Conservation (phyloP, 2,888 invertebrate genomes). For the Autographa gamma region DNA sequence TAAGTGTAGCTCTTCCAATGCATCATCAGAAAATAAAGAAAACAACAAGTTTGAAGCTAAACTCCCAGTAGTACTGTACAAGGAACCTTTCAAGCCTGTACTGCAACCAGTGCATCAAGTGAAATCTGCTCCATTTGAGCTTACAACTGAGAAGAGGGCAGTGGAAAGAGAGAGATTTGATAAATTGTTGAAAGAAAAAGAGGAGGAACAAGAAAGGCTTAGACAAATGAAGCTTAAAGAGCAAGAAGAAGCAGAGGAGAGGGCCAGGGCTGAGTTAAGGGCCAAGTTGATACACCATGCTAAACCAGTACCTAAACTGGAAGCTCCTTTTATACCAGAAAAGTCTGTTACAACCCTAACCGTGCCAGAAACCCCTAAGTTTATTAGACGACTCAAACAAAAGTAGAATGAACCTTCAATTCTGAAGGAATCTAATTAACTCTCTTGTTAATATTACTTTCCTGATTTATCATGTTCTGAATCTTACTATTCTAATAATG, state of each 20-base stretch:
- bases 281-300: slow-evolving; percentile 90
- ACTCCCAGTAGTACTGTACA: slow-evolving; percentile 89
- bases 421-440: slow-evolving; percentile 32
- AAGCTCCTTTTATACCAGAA: slow-evolving; percentile 84
- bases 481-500: slow-evolving; percentile 39
- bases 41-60: slow-evolving; percentile 90
- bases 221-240: slow-evolving; percentile 78
- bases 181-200: slow-evolving; percentile 85
- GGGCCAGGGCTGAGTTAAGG: slow-evolving; percentile 85
- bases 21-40: slow-evolving; percentile 83
- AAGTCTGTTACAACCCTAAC: slow-evolving; percentile 89
- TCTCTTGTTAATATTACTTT: slow-evolving; percentile 30
- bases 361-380: slow-evolving; percentile 90
- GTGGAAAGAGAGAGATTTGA: slow-evolving; percentile 90
- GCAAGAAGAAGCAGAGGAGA: slow-evolving; percentile 82
- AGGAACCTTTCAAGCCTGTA: slow-evolving; percentile 91
- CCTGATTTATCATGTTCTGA: slow-evolving; percentile 51
- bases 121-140: slow-evolving; percentile 86
- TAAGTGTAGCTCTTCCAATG: slow-evolving; percentile 70
- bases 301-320: slow-evolving; percentile 86
- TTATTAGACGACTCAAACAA: slow-evolving; percentile 78
- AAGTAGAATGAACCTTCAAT: slow-evolving; percentile 51
- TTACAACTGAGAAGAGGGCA: slow-evolving; percentile 91
- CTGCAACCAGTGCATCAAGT: slow-evolving; percentile 80
- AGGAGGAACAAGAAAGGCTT: slow-evolving; percentile 83